A percentile compares a stretch with the other conserved stretches of the same genome.
Conservation (phyloP, 2,888 invertebrate species). For the Diaprepes abbreviatus region DNA sequence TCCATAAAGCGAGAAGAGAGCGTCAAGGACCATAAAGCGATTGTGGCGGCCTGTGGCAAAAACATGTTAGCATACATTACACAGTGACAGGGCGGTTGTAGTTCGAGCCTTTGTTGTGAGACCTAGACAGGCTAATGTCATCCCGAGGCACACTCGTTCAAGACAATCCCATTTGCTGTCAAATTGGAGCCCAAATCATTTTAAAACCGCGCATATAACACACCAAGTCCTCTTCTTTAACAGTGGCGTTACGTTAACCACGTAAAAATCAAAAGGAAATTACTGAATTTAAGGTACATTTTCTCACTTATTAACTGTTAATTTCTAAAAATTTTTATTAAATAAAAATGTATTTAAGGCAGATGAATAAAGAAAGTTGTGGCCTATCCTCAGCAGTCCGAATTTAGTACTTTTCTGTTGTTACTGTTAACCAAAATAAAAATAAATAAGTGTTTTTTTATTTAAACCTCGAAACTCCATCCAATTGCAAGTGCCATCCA, state of each 20-base stretch:
- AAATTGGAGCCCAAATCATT: constrained; percentile 65
- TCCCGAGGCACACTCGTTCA: constrained; percentile 66
- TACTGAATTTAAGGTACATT: too few relatives aligned
- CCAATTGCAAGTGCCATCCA: too few relatives aligned
- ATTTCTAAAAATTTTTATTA: too few relatives aligned
- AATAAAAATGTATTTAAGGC: too few relatives aligned
- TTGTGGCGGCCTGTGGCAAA: constrained; percentile 63
- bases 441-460: too few relatives aligned
- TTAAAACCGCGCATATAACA: constrained; percentile 60
- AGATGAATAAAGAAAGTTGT: too few relatives aligned
- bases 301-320: too few relatives aligned
- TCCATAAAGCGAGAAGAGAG: constrained; percentile 55
- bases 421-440: too few relatives aligned
- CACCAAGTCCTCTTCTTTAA: constrained; percentile 35
- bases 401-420: too few relatives aligned
- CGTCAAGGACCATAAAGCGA: constrained; percentile 65
- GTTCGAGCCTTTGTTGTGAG: constrained; percentile 65
- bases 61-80: constrained; percentile 68
- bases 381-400: too few relatives aligned
- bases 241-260: constrained; percentile 56
- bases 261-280: neutral
- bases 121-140: constrained; percentile 67
- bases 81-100: constrained; percentile 66
- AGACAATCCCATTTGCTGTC: constrained; percentile 68
- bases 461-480: too few relatives aligned